phyloP scores from a whole-genome alignment of 2,888 invertebrate genomes.

The Lasius fuliginosus region DNA sequence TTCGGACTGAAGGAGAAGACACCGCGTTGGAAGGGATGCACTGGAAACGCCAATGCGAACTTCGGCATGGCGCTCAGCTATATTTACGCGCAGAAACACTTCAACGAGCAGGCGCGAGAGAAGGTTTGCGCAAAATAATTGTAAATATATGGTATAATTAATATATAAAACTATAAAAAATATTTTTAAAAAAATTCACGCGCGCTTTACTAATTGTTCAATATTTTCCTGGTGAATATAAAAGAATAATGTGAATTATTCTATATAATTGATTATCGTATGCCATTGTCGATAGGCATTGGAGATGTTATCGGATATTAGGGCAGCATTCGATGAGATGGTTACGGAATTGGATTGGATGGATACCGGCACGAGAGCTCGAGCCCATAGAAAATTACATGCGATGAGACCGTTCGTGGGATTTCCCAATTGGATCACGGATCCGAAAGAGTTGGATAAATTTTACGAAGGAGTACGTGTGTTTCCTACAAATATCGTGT shows the following conservation, averaged over 20 bases:
- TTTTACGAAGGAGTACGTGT: conserved; percentile 90
- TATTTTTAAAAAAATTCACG: background rate
- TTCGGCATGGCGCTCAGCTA: conserved; percentile 90
- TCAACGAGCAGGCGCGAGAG: conserved; percentile 88
- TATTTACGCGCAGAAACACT: conserved; percentile 89
- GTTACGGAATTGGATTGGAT: conserved; percentile 92
- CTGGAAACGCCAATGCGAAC: conserved; percentile 89
- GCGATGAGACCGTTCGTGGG: conserved; percentile 93
- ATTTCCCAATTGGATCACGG: conserved; percentile 93
- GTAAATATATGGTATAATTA: background rate
- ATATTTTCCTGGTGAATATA: background rate
- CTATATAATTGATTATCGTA: background rate
- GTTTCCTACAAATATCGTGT: conserved; percentile 77
- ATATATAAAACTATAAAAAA: background rate
- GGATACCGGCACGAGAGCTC: conserved; percentile 91
- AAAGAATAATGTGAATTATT: background rate
- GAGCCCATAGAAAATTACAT: conserved; percentile 90
- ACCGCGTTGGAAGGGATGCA: conserved; percentile 90
- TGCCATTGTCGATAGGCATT: conserved; percentile 87
- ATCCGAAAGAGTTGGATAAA: conserved; percentile 89
- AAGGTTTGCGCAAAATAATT: conserved; percentile 87
- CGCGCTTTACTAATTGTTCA: background rate
- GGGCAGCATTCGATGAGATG: conserved; percentile 91
- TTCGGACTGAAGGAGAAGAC: conserved; percentile 89
- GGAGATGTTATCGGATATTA: conserved; percentile 93